Conservation (phyloP, 2,113 vertebrate genomes). For the Tupaia chinensis region DNA sequence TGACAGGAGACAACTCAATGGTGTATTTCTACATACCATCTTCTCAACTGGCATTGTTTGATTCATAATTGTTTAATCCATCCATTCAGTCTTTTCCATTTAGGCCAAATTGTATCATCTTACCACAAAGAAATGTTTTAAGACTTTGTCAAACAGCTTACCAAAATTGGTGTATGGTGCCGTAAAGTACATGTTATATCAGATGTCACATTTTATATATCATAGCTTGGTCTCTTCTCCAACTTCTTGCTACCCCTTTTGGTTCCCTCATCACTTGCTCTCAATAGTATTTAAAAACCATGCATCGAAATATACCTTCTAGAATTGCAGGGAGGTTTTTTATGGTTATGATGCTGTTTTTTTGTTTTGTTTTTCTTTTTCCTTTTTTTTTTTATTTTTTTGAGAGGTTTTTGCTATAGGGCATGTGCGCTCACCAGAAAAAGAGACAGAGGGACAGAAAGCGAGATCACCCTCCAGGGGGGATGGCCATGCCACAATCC, state of each 20-base stretch:
- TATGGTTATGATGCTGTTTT: background rate
- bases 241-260: background rate
- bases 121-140: background rate
- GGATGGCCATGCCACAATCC: no score
- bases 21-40: background rate
- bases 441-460: no score
- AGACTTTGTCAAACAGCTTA: background rate
- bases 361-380: no score
- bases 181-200: background rate
- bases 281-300: background rate
- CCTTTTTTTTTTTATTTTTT: no score
- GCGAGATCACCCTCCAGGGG: no score
- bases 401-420: no score
- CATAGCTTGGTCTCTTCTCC: background rate
- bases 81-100: constrained; percentile 33
- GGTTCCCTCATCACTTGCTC: background rate
- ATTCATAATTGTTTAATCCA: background rate
- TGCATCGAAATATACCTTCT: background rate
- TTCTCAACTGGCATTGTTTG: background rate
- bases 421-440: no score
- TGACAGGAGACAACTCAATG: background rate
- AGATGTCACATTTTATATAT: background rate
- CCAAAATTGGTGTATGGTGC: background rate
- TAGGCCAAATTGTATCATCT: background rate
- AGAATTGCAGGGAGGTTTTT: background rate